Conservation (phyloP, 2,113 vertebrate genomes). For the Phyllostomus hastatus region DNA sequence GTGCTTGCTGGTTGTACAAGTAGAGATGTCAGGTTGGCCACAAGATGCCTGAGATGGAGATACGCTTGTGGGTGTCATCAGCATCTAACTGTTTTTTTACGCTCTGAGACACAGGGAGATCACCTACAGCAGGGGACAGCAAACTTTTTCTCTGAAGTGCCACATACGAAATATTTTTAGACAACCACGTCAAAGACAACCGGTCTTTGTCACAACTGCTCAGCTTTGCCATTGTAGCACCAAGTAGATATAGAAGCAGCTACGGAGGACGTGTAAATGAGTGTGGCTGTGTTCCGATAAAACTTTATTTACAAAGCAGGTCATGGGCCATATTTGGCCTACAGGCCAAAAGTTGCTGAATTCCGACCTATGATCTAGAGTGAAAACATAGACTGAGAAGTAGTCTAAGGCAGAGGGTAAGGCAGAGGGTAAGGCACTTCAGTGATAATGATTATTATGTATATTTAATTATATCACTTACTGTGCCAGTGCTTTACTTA, state of each 20-base stretch:
- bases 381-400: background rate
- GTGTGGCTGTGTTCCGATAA: background rate
- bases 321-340: background rate
- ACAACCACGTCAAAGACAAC: background rate
- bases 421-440: background rate
- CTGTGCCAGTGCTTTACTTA: background rate
- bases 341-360: background rate
- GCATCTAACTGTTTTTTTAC: background rate
- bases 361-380: background rate
- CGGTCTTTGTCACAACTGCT: background rate
- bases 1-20: background rate
- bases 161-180: background rate
- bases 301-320: background rate
- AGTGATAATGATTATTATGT: background rate
- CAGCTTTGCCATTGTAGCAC: background rate
- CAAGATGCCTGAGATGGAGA: background rate
- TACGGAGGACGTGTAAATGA: background rate
- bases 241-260: background rate
- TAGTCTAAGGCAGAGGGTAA: background rate
- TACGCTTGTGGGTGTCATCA: background rate
- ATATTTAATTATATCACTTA: background rate
- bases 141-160: background rate
- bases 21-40: background rate
- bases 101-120: background rate
- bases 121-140: background rate